Evolutionary conservation across 2,797 vertebrate species (phyloP), one percentile per base, ranked within the genome.

Genomic region (Pseudomugil tenellus): DNA sequence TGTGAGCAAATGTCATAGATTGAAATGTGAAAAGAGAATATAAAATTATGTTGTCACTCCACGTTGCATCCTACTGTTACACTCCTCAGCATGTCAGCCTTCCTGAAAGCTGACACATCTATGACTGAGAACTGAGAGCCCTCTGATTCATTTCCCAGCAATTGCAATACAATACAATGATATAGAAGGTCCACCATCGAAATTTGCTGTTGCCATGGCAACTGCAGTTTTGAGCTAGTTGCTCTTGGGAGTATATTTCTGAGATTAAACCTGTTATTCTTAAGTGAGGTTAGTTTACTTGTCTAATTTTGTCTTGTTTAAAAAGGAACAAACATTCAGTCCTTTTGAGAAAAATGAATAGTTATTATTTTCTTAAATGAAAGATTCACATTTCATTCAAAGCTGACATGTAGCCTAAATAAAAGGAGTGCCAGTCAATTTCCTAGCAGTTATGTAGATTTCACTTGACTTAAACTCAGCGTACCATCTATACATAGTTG

Each of bases 191-290:
- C 83, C 82, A 77, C 70, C 84, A 77, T 87, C 81, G 90, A 88
- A 91, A 89, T 90, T 85, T 91, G 85, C 84, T 81, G 93, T 95
- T 95, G 89, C 92, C 87, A 93, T 93, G 91, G 93, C 74, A 93
- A 95, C 94, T 79, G 80, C 65, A 52, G 80, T 89, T 92, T 89
- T 89, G 59, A 86, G 84, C 71, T 61, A 85, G 74, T 74, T 82
- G n/a, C 61, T 82, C 75, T 69, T 57, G 54, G 69, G 60, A 76
- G 59, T 66, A 77, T 75, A 58, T 76, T 65, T 58, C 63, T 71
- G 49, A 73, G 74, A 83, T 73, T 41, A 87, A 83, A 49, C 76
- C 55, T 81, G 25, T 81, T 32, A 6, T 32, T 32, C 8, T 31
- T 84, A 66, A 83, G 53, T 4, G 17, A 56, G 66, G 48, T 53